Percentiles rank a stretch among this genome's conserved stretches.
Conservation (phyloP, 2,113 vertebrate genomes). For the Chitala chitala region DNA sequence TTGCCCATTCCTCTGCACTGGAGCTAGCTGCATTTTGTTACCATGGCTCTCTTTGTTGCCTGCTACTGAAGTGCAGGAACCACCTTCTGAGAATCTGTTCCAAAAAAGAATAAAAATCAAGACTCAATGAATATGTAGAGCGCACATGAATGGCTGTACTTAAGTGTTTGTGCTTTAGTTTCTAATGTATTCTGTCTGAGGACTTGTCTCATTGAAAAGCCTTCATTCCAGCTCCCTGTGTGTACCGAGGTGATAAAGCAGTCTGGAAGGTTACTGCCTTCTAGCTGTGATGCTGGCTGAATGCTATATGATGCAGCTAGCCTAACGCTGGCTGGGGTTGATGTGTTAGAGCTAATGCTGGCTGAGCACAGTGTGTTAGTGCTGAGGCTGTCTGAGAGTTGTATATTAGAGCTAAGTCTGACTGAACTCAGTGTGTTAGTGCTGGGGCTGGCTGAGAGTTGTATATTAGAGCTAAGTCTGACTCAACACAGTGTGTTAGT, state of each 20-base stretch:
- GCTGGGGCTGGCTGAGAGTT: no score
- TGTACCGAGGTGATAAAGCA: not conserved
- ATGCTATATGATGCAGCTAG: not conserved
- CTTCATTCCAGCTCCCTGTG: no score
- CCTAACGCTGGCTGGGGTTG: constrained; percentile 4
- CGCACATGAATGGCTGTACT: not conserved
- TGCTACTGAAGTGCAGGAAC: not conserved
- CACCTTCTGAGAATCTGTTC: not conserved
- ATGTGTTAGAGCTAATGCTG: constrained; percentile 12
- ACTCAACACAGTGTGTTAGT: not conserved
- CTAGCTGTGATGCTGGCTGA: no score
- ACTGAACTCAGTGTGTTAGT: not conserved
- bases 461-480: not conserved
- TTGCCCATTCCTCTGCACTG: no score
- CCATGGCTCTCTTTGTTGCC: no score
- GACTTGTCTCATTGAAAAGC: not conserved
- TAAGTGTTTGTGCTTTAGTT: constrained; percentile 7
- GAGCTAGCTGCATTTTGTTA: no score
- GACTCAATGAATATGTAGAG: not conserved
- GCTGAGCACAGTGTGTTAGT: not conserved
- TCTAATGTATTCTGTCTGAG: not conserved
- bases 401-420: not conserved
- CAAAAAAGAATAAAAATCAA: not conserved
- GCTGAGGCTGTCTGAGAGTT: not conserved
- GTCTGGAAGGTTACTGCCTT: no score